These are phyloP conservation scores for Drosophila ogumai DNA, from an alignment of 1,140 invertebrate genomes.

Conservation along the genomic window DNA sequence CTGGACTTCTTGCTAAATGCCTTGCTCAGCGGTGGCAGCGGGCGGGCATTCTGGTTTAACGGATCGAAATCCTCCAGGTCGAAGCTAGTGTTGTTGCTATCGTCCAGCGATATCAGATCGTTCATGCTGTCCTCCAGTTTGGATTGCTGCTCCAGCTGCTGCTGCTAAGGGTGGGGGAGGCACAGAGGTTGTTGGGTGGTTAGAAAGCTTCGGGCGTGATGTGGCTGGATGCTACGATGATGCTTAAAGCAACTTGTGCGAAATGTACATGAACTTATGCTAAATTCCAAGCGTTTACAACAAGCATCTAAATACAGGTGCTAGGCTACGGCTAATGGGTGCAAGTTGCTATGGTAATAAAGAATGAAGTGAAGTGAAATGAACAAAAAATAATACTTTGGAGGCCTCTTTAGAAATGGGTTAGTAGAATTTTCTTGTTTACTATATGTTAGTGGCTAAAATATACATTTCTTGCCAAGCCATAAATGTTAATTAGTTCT, in stretches of 20 bases:
- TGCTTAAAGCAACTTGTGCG: constrained; percentile 23
- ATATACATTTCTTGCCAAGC: neutral
- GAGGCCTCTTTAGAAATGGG: no score
- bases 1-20: constrained; percentile 84
- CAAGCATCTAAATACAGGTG: constrained; percentile 13
- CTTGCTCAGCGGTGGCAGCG: constrained; percentile 65
- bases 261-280: constrained; percentile 1
- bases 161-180: constrained; percentile 36
- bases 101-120: constrained; percentile 84
- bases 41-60: constrained; percentile 82
- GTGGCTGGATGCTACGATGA: constrained; percentile 9
- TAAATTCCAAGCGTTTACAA: constrained; percentile 8
- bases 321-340: constrained; percentile 17
- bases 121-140: constrained; percentile 73
- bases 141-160: constrained; percentile 54
- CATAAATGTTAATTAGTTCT: neutral
- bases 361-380: neutral
- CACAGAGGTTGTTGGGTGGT: constrained; percentile 20
- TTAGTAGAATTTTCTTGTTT: neutral
- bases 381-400: neutral
- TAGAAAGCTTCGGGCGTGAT: constrained; percentile 39
- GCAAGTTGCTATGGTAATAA: neutral
- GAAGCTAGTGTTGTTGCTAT: constrained; percentile 83
- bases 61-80: constrained; percentile 84
- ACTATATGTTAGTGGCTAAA: neutral